Percentiles rank a stretch among this genome's conserved stretches.
Evolutionary conservation across 2,797 vertebrate species (phyloP).

Genomic region (Lagocephalus sceleratus): DNA sequence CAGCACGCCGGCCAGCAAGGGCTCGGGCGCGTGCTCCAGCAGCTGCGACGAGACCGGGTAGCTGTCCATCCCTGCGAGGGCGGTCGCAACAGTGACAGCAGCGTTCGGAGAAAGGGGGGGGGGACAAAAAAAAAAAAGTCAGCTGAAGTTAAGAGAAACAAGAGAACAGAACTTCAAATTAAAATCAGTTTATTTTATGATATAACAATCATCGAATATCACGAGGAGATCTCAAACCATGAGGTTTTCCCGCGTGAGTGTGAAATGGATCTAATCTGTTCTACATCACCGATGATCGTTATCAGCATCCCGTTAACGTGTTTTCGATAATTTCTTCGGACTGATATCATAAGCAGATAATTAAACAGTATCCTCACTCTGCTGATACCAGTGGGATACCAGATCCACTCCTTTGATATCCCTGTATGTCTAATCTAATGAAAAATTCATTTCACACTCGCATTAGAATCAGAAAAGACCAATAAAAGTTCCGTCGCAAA

Average conservation of each 20-base stretch:
- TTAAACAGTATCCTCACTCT: conserved; percentile 16
- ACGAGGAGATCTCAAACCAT: background rate
- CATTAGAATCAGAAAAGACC: conserved; percentile 31
- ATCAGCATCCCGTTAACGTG: conserved; percentile 19
- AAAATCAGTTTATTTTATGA: too few species aligned
- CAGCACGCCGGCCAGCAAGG: conserved; percentile 83
- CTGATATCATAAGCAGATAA: conserved; percentile 15
- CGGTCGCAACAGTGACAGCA: conserved; percentile 8
- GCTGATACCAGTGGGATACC: conserved; percentile 13
- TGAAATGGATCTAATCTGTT: conserved; percentile 15
- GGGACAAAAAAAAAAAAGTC: background rate
- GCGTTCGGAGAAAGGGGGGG: too few species aligned
- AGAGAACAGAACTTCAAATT: too few species aligned
- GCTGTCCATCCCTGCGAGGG: conserved; percentile 80
- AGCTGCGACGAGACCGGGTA: conserved; percentile 80
- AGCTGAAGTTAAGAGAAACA: too few species aligned
- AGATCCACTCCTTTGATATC: conserved; percentile 17
- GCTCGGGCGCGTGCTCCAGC: conserved; percentile 79
- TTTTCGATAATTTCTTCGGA: conserved; percentile 17
- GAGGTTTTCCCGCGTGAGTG: background rate
- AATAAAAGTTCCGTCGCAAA: conserved; percentile 27
- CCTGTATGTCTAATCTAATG: conserved; percentile 30
- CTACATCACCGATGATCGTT: conserved; percentile 8
- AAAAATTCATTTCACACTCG: conserved; percentile 52
- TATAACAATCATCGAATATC: background rate